phyloP scores from a whole-genome alignment of 2,888 invertebrate species.

The Lasius fuliginosus region DNA sequence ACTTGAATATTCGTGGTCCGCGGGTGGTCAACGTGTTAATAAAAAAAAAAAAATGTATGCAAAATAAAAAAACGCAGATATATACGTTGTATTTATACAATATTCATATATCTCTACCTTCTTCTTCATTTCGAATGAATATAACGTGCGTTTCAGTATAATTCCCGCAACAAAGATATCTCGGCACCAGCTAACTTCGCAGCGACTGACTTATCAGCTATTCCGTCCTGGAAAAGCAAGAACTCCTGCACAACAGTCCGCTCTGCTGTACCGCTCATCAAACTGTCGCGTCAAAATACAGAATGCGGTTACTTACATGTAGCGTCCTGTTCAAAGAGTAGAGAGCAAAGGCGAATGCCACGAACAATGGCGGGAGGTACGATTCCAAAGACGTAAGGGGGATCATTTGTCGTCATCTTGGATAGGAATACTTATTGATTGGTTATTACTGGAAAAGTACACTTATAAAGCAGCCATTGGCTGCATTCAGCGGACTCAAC shows the following conservation, averaged over 20 bases:
- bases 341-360: too few species aligned
- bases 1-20: too few species aligned
- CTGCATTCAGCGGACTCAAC: too few species aligned
- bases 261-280: not conserved
- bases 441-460: too few species aligned
- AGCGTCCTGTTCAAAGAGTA: too few species aligned
- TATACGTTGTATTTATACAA: not conserved
- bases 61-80: not conserved
- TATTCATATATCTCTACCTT: constrained; percentile 76
- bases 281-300: constrained; percentile 34
- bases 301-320: constrained; percentile 45
- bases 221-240: constrained; percentile 57
- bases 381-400: too few species aligned
- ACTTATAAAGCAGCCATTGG: too few species aligned
- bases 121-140: constrained; percentile 81
- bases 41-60: not conserved
- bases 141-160: constrained; percentile 18
- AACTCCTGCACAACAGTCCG: constrained; percentile 25
- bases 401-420: too few species aligned
- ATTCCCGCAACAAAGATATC: constrained; percentile 8
- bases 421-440: too few species aligned
- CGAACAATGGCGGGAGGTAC: not conserved
- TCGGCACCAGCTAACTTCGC: not conserved
- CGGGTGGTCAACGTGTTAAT: too few species aligned
- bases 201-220: not conserved